Evolutionary conservation across 2,888 invertebrate species (phyloP).

Genomic region (Phragmatobia fuliginosa): DNA sequence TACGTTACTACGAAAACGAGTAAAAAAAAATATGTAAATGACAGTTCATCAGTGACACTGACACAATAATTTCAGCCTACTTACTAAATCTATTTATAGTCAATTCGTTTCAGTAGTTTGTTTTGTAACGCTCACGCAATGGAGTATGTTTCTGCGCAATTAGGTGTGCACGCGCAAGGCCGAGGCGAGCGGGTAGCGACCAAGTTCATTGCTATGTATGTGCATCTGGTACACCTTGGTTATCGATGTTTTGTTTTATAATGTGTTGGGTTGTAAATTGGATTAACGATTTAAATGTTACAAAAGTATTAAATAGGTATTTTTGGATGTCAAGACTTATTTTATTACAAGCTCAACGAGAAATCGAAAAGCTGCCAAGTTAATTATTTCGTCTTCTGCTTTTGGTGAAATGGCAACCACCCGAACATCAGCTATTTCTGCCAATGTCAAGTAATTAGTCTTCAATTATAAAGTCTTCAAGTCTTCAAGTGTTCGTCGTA

Average conservation of each 20-base stretch:
- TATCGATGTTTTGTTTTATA: constrained; percentile 11
- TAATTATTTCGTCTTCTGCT: too few species aligned
- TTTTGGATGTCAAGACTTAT: too few species aligned
- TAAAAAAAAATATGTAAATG: neutral
- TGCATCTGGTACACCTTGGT: constrained; percentile 26
- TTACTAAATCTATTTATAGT: constrained; percentile 25
- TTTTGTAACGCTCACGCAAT: constrained; percentile 52
- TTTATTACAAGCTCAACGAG: too few species aligned
- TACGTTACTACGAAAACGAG: neutral
- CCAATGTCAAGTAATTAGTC: too few species aligned
- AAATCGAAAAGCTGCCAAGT: too few species aligned
- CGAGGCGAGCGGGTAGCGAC: constrained; percentile 57
- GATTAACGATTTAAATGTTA: neutral
- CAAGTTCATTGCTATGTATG: constrained; percentile 66
- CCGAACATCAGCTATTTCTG: too few species aligned
- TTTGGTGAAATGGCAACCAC: too few species aligned
- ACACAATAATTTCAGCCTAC: constrained; percentile 32
- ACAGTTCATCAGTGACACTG: constrained; percentile 21
- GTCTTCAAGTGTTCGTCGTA: too few species aligned
- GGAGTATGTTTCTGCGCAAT: constrained; percentile 25
- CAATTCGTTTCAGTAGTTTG: constrained; percentile 44
- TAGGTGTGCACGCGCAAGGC: constrained; percentile 56
- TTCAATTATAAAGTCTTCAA: too few species aligned
- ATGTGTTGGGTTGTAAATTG: constrained; percentile 2
- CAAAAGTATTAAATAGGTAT: too few species aligned